Percentiles rank a stretch among this genome's conserved stretches.
Conservation (phyloP, 2,888 invertebrate species). For the Thera britannica region DNA sequence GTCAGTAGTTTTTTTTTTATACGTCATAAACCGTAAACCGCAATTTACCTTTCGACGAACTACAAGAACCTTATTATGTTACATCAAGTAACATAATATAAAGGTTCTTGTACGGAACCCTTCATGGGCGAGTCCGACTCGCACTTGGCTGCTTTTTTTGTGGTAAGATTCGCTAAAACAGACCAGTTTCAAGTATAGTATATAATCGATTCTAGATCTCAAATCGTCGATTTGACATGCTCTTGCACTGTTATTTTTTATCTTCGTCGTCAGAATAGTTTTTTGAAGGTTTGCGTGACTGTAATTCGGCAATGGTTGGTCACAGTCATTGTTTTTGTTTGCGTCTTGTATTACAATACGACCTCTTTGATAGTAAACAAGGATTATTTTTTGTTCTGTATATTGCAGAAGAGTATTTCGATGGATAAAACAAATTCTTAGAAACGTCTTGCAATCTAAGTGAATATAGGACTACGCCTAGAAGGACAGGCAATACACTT, state of each 20-base stretch:
- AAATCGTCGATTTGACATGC: constrained; percentile 18
- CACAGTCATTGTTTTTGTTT: constrained; percentile 28
- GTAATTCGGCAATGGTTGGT: constrained; percentile 29
- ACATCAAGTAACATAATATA: too few relatives aligned
- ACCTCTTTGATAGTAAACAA: constrained; percentile 2
- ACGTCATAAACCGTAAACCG: too few relatives aligned
- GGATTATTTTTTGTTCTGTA: constrained; percentile 2
- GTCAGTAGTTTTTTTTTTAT: too few relatives aligned
- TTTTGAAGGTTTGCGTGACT: constrained; percentile 33
- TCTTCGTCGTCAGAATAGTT: constrained; percentile 18
- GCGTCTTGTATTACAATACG: constrained; percentile 4
- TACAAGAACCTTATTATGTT: too few relatives aligned
- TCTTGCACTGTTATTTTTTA: constrained; percentile 28
- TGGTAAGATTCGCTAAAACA: not conserved
- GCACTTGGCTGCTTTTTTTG: not conserved
- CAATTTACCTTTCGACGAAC: too few relatives aligned
- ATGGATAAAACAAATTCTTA: too few relatives aligned
- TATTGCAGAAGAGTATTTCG: not conserved
- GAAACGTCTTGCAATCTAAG: too few relatives aligned
- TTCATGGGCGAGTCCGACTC: too few relatives aligned
- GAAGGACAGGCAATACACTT: too few relatives aligned
- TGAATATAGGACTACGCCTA: too few relatives aligned
- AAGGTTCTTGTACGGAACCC: too few relatives aligned
- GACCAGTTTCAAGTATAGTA: constrained; percentile 1
- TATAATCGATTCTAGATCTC: constrained; percentile 10